phyloP scores from a whole-genome alignment of 1,140 invertebrate species.

The Amyelois transitella region DNA sequence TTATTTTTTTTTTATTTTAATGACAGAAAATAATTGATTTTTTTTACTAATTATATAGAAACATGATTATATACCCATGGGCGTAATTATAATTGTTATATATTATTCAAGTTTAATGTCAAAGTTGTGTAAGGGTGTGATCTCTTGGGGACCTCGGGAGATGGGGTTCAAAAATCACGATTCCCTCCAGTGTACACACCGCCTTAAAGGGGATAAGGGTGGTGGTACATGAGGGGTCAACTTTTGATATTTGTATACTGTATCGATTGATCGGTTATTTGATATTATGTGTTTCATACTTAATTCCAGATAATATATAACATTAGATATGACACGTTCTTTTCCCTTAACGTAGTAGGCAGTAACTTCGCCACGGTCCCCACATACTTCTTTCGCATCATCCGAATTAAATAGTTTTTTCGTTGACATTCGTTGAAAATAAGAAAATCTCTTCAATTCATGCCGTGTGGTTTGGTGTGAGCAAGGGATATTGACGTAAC shows the following conservation, averaged over 20 bases:
- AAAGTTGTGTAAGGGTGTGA: constrained; percentile 46
- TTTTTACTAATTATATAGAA: constrained; percentile 1
- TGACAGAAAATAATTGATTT: not conserved
- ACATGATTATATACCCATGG: constrained; percentile 21
- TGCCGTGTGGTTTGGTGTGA: no score
- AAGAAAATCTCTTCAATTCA: no score
- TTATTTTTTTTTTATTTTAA: not conserved
- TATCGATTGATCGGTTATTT: constrained; percentile 14
- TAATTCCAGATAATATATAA: not conserved
- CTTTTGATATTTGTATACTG: constrained; percentile 2
- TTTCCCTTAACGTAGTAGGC: no score
- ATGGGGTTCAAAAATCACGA: constrained; percentile 66
- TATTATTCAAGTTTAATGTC: constrained; percentile 61
- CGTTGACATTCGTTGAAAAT: no score
- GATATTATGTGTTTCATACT: not conserved
- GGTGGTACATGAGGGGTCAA: constrained; percentile 26
- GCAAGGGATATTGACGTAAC: no score
- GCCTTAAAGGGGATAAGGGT: constrained; percentile 17
- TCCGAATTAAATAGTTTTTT: no score
- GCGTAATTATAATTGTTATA: constrained; percentile 45
- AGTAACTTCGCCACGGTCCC: no score
- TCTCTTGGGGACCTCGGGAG: constrained; percentile 53
- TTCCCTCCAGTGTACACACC: constrained; percentile 37
- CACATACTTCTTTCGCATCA: no score
- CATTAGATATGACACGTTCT: no score